Base-by-base conservation (phyloP, 2,113 vertebrate genomes). In the Takifugu bimaculatus region DNA sequence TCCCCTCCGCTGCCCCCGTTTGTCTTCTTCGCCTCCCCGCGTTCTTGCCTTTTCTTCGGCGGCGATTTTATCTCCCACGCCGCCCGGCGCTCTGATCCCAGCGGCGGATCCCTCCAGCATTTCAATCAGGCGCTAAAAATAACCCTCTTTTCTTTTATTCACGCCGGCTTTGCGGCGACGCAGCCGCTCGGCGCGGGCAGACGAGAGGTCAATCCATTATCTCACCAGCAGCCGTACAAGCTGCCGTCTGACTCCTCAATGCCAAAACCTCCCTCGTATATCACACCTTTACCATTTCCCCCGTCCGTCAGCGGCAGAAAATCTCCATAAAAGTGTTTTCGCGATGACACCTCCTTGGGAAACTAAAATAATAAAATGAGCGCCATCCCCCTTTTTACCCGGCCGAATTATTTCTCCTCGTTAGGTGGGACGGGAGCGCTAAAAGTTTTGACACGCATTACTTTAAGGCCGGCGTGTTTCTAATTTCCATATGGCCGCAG, bases 131-230 rank as follows among this genome's bases (percentile, higher is more conserved):
- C 82, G 85, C 91, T 90, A 92, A 92, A 91, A 92, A 92, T 89
- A 92, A 87, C 88, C 88, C 68, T 84, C 69, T 81, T 86, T 82
- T 81, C 88, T 92, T 91, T 90, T 91, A 89, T 91, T 90, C 88
- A 85, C 89, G 86, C 69, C 62, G 89, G 87, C 90, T 88, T 85
- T 81, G 92, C 90, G 90, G 88, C 90, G 90, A 91, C 88, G 83
- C 81, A 78, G 89, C 77, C 72, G 82, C 77, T 84, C 85, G 73
- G 88, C 70, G 65, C 75, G 80, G 90, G 87, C 90, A 91, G 84
- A 88, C 85, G 26, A 87, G 85, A 91, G 89, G 91, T 92, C 91
- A 91, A 88, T 93, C 91, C 88, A 90, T 93, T 93, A 93, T 93
- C 91, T 90, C 54, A 88, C 83, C 73, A 70, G 70, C 50, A 88